These are phyloP conservation scores for Peromyscus polionotus DNA, from an alignment of 2,113 vertebrate genomes.

Conservation along the genomic window DNA sequence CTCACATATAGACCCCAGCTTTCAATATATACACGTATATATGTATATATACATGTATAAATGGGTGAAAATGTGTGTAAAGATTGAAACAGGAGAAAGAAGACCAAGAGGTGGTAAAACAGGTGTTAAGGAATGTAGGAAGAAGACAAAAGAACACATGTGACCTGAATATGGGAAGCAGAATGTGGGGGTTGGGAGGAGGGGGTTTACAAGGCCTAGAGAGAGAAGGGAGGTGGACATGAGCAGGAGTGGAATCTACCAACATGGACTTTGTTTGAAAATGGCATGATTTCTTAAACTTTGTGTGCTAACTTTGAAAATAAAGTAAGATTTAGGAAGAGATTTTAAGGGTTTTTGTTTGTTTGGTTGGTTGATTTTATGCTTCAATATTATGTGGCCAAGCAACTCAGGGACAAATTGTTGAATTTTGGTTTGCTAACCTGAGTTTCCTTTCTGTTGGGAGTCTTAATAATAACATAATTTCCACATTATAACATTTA, in stretches of 20 bases:
- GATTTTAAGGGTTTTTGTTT: background rate
- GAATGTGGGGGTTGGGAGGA: background rate
- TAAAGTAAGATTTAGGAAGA: background rate
- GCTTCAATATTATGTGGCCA: background rate
- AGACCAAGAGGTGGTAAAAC: background rate
- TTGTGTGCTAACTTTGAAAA: background rate
- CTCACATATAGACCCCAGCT: background rate
- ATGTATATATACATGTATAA: background rate
- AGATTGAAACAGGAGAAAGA: background rate
- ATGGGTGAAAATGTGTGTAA: background rate
- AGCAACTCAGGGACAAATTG: background rate
- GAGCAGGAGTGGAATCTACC: background rate
- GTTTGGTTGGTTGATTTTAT: background rate
- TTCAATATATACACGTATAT: background rate
- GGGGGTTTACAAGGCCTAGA: background rate
- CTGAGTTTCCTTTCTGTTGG: background rate
- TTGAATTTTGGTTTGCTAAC: slow-evolving; percentile 15
- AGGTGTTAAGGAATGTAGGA: background rate
- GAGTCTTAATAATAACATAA: background rate
- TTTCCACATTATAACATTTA: background rate
- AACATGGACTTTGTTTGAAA: background rate
- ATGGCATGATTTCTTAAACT: no score
- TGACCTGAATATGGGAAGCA: background rate
- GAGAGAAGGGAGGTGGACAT: background rate
- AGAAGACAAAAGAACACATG: no score